phyloP scores from a whole-genome alignment of 2,797 vertebrate species.

The Heliangelus exortis region DNA sequence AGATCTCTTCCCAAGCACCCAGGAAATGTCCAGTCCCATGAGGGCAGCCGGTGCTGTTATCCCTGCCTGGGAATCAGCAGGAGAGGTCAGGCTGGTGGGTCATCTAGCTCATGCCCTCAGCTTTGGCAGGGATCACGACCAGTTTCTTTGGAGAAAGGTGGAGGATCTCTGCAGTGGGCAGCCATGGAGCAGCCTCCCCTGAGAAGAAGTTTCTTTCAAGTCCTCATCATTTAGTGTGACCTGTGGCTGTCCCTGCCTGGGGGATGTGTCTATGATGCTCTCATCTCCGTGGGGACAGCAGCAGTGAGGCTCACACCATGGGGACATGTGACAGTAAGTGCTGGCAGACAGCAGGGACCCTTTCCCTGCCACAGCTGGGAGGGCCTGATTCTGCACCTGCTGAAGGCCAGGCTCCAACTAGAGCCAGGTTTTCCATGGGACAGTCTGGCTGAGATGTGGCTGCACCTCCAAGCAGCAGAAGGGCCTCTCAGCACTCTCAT shows the following conservation, averaged over 20 bases:
- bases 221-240: neutral
- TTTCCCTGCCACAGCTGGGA: neutral
- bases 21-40: neutral
- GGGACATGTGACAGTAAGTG: neutral
- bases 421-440: rapidly evolving
- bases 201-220: neutral
- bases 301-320: neutral
- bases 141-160: neutral
- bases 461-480: neutral
- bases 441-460: neutral
- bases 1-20: constrained; percentile 36
- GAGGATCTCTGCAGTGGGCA: neutral
- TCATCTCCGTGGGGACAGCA: neutral
- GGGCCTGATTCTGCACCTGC: neutral
- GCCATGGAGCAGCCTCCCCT: neutral
- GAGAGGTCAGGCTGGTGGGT: neutral
- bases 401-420: neutral
- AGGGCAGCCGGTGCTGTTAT: neutral
- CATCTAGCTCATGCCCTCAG: neutral
- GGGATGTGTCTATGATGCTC: neutral
- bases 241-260: neutral
- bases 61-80: neutral
- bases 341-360: neutral
- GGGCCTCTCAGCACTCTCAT: neutral
- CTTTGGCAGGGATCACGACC: neutral